Base-by-base conservation (phyloP, 2,888 invertebrate species). In the Agrochola lychnidis region DNA sequence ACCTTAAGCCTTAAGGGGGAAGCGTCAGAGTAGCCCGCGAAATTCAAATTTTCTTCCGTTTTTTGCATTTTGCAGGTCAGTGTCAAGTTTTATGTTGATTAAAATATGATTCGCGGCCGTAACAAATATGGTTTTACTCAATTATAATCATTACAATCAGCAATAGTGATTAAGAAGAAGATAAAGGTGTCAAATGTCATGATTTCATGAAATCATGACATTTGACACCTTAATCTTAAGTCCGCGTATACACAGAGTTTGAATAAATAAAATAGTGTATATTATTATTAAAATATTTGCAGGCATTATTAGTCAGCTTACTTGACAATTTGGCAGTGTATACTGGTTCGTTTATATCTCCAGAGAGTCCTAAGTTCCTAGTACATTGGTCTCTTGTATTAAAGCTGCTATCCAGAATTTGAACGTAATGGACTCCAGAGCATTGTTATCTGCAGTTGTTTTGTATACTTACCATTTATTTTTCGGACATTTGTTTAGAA, bases 361-460 rank as follows among this genome's bases (percentile, higher is more conserved):
- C 7, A 36, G 64, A 42, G 82, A 36, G 61, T 56, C 25, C 16
- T 81, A 25, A n/a, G 61, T 71, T 71, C 30, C 36, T 25, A 73
- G 40, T 59, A 75, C 59, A 61, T 69, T 81, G 81, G 48, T 68
- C 57, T 59, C 48, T 57, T 71, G 64, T 79, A 62, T 63, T 67
- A 81, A 51, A 73, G 57, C 62, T 70, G 57, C n/a, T 63, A 56
- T 57, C 53, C 30, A 71, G 59, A 77, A 82, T 77, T 76, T 79
- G 70, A 85, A 87, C 75, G 70, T 72, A 78, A 74, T 67, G 72
- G 57, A 66, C 79, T 72, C 76, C 19, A 40, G 78, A 67, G 84
- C 36, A 59, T 72, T 85, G 16, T 62, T 76, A 48, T 72, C 42
- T 69, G 36, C 25, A 25, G 51, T 67, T 48, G 57, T 61, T 61